Percentiles rank a stretch among this genome's conserved stretches.
These are phyloP conservation scores for Etia nguti DNA, from an alignment of 2,113 vertebrate genomes.

Conservation along the genomic window DNA sequence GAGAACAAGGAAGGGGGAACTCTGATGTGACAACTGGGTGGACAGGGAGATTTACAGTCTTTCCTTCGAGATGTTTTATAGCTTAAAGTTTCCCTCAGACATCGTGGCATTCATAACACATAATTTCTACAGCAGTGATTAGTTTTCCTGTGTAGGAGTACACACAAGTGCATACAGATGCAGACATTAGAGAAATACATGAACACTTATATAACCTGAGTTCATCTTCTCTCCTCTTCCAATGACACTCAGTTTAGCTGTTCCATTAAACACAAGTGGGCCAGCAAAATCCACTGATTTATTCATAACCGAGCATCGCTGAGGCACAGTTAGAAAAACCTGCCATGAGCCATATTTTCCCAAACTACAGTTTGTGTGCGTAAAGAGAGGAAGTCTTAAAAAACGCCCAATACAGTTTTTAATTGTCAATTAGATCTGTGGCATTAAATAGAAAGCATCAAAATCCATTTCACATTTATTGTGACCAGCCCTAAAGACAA, in stretches of 20 bases:
- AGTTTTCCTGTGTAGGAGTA: background rate
- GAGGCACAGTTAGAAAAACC: constrained; percentile 8
- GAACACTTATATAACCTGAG: constrained; percentile 3
- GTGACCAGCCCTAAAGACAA: background rate
- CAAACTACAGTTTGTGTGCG: background rate
- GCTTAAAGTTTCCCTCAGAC: background rate
- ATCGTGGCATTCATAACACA: constrained; percentile 8
- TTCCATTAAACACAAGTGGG: constrained; percentile 40
- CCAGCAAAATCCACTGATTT: constrained; percentile 1
- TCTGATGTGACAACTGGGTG: constrained; percentile 7
- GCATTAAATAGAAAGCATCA: background rate
- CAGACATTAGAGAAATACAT: background rate
- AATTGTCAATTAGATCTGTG: background rate
- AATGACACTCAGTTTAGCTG: constrained; percentile 22
- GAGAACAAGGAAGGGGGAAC: constrained; percentile 11
- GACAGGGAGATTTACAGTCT: constrained; percentile 6
- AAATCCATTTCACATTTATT: background rate
- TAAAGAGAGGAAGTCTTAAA: background rate
- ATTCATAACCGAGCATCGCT: constrained; percentile 4
- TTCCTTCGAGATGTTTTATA: constrained; percentile 28
- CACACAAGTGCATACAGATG: background rate
- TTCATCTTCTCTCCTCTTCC: background rate
- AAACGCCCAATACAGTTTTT: background rate
- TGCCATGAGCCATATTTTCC: background rate
- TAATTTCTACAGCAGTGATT: background rate